Evolutionary conservation across 2,797 vertebrate species (phyloP).

Genomic region (Rhadinocentrus ornatus): DNA sequence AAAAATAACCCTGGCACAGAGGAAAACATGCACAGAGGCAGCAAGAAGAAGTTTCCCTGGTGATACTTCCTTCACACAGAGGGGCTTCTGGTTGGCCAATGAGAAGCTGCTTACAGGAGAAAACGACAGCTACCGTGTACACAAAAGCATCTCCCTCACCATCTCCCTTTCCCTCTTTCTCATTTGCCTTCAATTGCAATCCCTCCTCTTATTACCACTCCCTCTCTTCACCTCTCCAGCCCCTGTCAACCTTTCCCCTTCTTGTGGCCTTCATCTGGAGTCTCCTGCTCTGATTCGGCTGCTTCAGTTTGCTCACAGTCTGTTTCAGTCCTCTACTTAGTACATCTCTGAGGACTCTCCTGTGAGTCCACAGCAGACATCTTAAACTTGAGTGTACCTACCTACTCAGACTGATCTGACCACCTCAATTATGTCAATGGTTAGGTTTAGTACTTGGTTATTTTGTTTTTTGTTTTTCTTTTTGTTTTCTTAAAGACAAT

Average conservation of each 20-base stretch:
- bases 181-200: constrained; percentile 44
- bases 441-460: neutral
- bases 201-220: constrained; percentile 64
- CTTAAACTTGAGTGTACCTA: constrained; percentile 6
- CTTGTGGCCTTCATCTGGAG: constrained; percentile 22
- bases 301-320: constrained; percentile 34
- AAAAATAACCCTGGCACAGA: constrained; percentile 84
- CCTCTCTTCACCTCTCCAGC: constrained; percentile 56
- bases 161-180: constrained; percentile 34
- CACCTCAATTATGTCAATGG: neutral
- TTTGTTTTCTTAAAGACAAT: too few species aligned
- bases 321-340: constrained; percentile 15
- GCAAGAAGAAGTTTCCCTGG: constrained; percentile 84
- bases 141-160: constrained; percentile 72
- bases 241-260: constrained; percentile 53
- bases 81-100: constrained; percentile 79
- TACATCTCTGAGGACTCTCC: constrained; percentile 9
- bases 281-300: constrained; percentile 30
- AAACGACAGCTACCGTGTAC: constrained; percentile 64
- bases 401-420: constrained; percentile 14
- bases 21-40: constrained; percentile 80
- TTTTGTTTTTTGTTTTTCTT: neutral
- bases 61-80: constrained; percentile 84
- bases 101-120: constrained; percentile 60
- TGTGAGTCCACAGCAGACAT: constrained; percentile 31